Base-by-base conservation (phyloP, 2,797 vertebrate genomes). In the Manis javanica region DNA sequence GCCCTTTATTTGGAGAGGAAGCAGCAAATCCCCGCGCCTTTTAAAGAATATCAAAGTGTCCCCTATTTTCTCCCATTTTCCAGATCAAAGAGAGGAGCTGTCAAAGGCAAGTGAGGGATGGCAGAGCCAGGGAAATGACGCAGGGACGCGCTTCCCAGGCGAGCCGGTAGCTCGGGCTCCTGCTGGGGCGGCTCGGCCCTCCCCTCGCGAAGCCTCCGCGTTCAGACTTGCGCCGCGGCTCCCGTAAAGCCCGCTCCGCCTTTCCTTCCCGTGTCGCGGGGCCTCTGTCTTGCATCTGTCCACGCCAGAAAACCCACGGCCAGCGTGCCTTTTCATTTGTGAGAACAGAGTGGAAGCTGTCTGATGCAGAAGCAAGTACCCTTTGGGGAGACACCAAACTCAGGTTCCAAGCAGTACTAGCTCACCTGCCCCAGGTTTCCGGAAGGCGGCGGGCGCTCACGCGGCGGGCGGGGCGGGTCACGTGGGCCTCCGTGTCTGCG, bases 351-450 rank as follows among this genome's bases (percentile, higher is more conserved):
- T 42, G 74, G 61, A 7, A 6, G 85, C 83, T 87, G 81, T 72
- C 39, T 66, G 89, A 23, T 8, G 91, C 66, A 61, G 89, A 89
- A 91, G 96, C 5, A 0, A 75, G 42, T 49, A 15, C 90, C 69
- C 72, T 94, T 94, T 84, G 18, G n/a, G 49, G n/a, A 61, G 42
- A 42, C 8, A 39, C 3, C 42, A 53, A 39, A 49, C 46, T 85
- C 79, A n/a, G 10, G 85, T 83, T 91, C 86, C 95, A 49, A 68
- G 71, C 49, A n/a, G 68, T 26, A 5, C 79, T 86, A 87, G 92
- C 81, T 98, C 92, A 84, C 94, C 96, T 97, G 97, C 87, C 95
- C 85, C 95, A 87, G 75, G 97, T 97, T 98, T 98, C 96, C 97
- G 89, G 95, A 68, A 61, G 11, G 46, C 46, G 46, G 46, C n/a